A percentile compares a stretch with the other conserved stretches of the same genome.
phyloP scores from a whole-genome alignment of 2,888 invertebrate genomes.

The Drosophila meridiana region DNA sequence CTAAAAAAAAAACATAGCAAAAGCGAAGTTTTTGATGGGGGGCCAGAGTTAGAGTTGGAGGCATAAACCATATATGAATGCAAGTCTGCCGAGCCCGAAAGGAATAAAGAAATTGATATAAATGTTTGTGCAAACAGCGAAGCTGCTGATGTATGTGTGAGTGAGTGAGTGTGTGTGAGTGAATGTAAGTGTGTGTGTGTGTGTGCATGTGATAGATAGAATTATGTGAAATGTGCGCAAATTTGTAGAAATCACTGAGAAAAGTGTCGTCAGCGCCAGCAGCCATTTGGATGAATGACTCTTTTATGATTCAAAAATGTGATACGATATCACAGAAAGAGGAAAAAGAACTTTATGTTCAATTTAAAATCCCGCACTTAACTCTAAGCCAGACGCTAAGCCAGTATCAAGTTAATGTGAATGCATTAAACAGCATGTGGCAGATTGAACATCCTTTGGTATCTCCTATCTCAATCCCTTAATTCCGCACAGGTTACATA shows the following conservation, averaged over 20 bases:
- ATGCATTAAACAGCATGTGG: background rate
- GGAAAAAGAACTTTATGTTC: conserved; percentile 32
- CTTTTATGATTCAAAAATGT: conserved; percentile 50
- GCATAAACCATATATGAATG: conserved; percentile 44
- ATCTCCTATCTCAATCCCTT: background rate
- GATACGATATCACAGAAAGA: conserved; percentile 14
- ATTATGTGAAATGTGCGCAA: conserved; percentile 73
- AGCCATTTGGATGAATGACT: conserved; percentile 62
- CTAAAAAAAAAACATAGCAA: conserved; percentile 31
- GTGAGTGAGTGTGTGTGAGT: background rate
- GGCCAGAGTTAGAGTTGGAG: background rate
- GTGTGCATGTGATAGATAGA: conserved; percentile 35
- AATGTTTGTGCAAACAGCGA: conserved; percentile 63
- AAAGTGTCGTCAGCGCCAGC: conserved; percentile 45
- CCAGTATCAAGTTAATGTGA: background rate
- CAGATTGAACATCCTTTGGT: background rate
- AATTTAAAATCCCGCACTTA: conserved; percentile 24
- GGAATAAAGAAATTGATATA: conserved; percentile 79
- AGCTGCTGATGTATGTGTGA: conserved; percentile 16
- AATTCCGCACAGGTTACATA: background rate
- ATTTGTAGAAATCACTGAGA: conserved; percentile 56
- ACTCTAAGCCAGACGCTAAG: background rate
- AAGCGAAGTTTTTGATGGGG: conserved; percentile 11
- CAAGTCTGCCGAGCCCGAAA: conserved; percentile 51
- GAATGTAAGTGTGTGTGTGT: background rate